These are phyloP conservation scores for Recurvirostra avosetta DNA, from an alignment of 2,113 vertebrate genomes.

Conservation along the genomic window DNA sequence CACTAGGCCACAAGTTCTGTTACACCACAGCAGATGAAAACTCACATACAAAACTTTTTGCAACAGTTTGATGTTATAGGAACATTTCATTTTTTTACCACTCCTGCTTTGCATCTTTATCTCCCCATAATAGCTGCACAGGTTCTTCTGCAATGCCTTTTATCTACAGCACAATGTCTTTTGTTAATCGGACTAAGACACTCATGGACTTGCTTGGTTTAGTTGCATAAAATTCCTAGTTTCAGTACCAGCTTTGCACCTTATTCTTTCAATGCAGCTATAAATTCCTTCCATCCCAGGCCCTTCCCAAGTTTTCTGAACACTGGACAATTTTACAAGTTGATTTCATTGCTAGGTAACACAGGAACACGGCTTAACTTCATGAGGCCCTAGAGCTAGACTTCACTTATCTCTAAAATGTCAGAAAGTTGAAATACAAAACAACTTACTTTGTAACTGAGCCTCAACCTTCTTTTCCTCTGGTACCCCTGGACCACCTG, in stretches of 20 bases:
- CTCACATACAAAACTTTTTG: not conserved
- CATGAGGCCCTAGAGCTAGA: not conserved
- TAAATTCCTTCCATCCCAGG: not conserved
- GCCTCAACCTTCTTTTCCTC: constrained; percentile 71
- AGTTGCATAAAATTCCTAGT: not conserved
- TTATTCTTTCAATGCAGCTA: not conserved
- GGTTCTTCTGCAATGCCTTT: not conserved
- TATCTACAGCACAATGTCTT: not conserved
- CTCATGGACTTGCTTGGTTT: not conserved
- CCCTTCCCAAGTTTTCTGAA: not conserved
- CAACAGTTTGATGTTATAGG: not conserved
- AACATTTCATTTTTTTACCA: not conserved
- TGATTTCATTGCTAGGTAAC: not conserved
- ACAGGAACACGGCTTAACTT: not conserved
- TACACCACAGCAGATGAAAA: not conserved
- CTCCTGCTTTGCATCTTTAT: not conserved
- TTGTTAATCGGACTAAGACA: not conserved
- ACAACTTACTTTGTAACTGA: constrained; percentile 76
- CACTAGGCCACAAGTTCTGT: not conserved
- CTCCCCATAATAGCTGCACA: not conserved
- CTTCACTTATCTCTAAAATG: not conserved
- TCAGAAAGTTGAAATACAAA: not conserved
- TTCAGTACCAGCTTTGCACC: not conserved
- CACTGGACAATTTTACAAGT: not conserved
- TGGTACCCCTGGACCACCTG: constrained; percentile 68